A percentile compares a stretch with the other conserved stretches of the same genome.
phyloP scores from a whole-genome alignment of 2,888 invertebrate species.

The Rhagium mordax region DNA sequence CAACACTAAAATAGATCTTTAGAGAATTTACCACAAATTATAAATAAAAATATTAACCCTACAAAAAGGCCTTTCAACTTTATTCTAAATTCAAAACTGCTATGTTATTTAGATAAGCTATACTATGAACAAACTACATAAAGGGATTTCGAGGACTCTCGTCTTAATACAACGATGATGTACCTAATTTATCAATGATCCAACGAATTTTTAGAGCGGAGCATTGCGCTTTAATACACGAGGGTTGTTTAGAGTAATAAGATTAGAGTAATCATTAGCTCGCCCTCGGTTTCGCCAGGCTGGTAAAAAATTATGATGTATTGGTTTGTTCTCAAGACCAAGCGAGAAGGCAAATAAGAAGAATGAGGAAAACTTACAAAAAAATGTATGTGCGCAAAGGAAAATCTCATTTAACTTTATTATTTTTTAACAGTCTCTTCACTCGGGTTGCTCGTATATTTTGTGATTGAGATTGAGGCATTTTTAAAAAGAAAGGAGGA shows the following conservation, averaged over 20 bases:
- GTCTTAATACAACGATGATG: not conserved
- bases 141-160: too few species aligned
- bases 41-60: too few species aligned
- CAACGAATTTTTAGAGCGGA: not conserved
- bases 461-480: constrained; percentile 8
- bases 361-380: not conserved
- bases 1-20: too few species aligned
- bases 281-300: not conserved
- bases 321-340: not conserved
- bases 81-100: too few species aligned
- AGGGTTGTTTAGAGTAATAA: not conserved
- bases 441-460: not conserved
- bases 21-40: too few species aligned
- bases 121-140: too few species aligned
- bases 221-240: not conserved
- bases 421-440: constrained; percentile 28
- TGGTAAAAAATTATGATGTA: constrained; percentile 12
- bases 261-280: not conserved
- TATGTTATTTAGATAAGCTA: too few species aligned
- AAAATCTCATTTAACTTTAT: constrained; percentile 32
- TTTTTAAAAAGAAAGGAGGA: not conserved
- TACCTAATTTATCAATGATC: not conserved
- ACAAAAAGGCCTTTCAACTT: too few species aligned
- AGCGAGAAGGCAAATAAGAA: constrained; percentile 5
- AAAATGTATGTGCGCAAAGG: constrained; percentile 13